Evolutionary conservation across 1,140 invertebrate genomes (phyloP), one percentile per base, ranked within the genome.

Genomic region (Popillia japonica): DNA sequence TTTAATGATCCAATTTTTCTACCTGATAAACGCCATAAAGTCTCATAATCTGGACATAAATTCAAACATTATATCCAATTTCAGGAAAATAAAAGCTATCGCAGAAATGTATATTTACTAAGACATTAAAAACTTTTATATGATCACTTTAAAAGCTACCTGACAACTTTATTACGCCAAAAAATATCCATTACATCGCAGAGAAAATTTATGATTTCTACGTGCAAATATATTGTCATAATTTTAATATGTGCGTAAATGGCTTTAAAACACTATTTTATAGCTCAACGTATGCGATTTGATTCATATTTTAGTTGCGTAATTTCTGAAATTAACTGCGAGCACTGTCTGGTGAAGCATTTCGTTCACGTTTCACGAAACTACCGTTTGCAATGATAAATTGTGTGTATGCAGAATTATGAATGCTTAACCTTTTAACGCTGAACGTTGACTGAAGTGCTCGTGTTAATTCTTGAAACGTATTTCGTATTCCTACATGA

Each of bases 51-150:
- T 55, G 14, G 6, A 6, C 2, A 3, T 6, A n/a, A 55, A 55
- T 55, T 55, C 14, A 3, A 55, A 55, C 3, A n/a, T 17, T 55
- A 6, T 17, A 7, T 17, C 2, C 17, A 55, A n/a, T 55, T 55
- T 55, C 6, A 17, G 11, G 44, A 3, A 14, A 17, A 17, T 55
- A 17, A 55, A 55, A 68, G 61, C 14, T n/a, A 34, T 17, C 22
- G 9, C 10, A 34, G 8, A 68, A 27, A 34, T 22, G 22, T 34
- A 34, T 34, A 34, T 68, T 68, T 68, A 68, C 20, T 27, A 34
- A 68, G 61, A 68, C 22, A 68, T 68, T 68, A 68, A 68, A 68
- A 68, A 68, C 22, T 68, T 68, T 68, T 68, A 68, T 68, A 27
- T 22, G 61, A 3, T 34, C 61, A 3, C 22, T 68, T 68, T 68